Percentiles rank a stretch among this genome's conserved stretches.
Evolutionary conservation across 2,113 vertebrate genomes (phyloP).

Genomic region (Coryphaenoides rupestris): DNA sequence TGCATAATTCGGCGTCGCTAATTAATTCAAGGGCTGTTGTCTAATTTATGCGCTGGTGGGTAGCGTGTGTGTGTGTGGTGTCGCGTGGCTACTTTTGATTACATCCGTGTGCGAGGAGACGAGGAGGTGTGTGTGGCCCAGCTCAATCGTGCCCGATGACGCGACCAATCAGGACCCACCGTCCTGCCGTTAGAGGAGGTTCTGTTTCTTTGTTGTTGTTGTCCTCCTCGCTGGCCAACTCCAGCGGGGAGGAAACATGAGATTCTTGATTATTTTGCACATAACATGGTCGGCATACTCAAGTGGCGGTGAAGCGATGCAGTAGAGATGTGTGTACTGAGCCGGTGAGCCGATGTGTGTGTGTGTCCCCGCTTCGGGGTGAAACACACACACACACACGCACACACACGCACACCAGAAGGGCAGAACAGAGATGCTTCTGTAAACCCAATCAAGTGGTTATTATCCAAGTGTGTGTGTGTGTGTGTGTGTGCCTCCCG

Average conservation of each 20-base stretch:
- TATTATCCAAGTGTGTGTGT: constrained; percentile 44
- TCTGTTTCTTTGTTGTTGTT: too few relatives aligned
- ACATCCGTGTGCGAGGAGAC: background rate
- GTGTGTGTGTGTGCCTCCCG: constrained; percentile 12
- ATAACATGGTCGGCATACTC: constrained; percentile 15
- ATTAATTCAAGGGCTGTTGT: constrained; percentile 6
- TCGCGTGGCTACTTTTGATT: background rate
- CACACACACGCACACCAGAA: constrained; percentile 29
- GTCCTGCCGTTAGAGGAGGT: constrained; percentile 3
- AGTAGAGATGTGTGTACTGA: constrained; percentile 32
- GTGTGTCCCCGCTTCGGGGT: constrained; percentile 19
- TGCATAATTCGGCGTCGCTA: background rate
- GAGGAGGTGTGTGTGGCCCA: too few relatives aligned
- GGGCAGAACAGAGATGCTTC: constrained; percentile 46
- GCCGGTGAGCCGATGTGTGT: constrained; percentile 34
- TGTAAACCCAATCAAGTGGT: constrained; percentile 56
- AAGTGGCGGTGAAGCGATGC: constrained; percentile 14
- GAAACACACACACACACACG: constrained; percentile 25
- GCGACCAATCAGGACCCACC: constrained; percentile 5
- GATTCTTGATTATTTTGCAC: constrained; percentile 6
- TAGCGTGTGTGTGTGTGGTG: background rate
- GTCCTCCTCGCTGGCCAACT: background rate
- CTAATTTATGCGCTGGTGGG: background rate
- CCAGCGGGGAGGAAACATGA: constrained; percentile 1
- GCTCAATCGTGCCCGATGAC: background rate